Conservation (phyloP, 2,797 vertebrate species). For the Tolypeutes matacus region DNA sequence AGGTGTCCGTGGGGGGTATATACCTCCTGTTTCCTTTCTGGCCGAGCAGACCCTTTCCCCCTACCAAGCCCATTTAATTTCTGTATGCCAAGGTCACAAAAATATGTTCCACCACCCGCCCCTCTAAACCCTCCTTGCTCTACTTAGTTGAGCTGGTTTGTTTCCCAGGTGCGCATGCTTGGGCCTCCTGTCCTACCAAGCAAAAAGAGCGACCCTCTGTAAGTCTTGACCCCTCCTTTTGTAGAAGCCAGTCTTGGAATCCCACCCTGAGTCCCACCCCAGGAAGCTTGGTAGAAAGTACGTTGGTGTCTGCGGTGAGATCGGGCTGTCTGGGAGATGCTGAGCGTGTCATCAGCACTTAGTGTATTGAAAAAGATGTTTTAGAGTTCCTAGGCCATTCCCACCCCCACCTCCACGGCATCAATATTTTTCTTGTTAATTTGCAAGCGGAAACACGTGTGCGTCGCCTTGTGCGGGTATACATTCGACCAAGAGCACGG, state of each 20-base stretch:
- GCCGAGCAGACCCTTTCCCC: background rate
- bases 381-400: background rate
- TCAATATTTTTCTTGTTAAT: background rate
- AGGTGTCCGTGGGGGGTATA: background rate
- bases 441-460: fast-evolving
- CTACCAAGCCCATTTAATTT: background rate
- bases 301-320: fast-evolving
- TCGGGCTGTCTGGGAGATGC: background rate
- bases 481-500: background rate
- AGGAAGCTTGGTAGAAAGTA: background rate
- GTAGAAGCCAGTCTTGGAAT: background rate
- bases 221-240: background rate
- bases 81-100: background rate
- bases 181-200: background rate
- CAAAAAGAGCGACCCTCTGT: too few relatives aligned
- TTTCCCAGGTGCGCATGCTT: background rate
- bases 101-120: fast-evolving
- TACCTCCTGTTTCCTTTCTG: fast-evolving
- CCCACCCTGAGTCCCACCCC: background rate
- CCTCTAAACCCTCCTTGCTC: too few relatives aligned
- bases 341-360: fast-evolving
- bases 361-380: fast-evolving
- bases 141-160: fast-evolving
- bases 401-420: fast-evolving
- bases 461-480: fast-evolving